Evolutionary conservation across 2,797 vertebrate species (phyloP).

Genomic region (Amblyopsis hoosieri): DNA sequence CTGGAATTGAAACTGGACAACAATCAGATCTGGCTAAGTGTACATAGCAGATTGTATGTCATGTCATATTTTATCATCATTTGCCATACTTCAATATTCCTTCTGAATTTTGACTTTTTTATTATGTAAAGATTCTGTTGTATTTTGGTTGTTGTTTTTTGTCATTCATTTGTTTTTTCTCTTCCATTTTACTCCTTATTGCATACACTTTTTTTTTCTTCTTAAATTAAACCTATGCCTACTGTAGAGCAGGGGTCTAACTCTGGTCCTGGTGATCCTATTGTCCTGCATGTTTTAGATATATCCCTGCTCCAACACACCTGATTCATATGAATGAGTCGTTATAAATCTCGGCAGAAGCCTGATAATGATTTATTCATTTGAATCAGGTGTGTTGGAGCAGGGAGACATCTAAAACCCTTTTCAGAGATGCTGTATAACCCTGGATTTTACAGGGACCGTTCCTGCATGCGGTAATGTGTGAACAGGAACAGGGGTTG

Average conservation of each 20-base stretch:
- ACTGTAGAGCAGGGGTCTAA: conserved; percentile 4
- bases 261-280: no score
- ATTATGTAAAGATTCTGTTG: conserved; percentile 77
- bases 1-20: conserved; percentile 58
- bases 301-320: no score
- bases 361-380: no score
- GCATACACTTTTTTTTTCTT: conserved; percentile 68
- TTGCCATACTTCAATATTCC: conserved; percentile 71
- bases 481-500: no score
- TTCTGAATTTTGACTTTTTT: conserved; percentile 60
- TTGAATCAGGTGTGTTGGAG: no score
- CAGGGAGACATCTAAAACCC: no score
- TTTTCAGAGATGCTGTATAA: no score
- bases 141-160: conserved; percentile 63
- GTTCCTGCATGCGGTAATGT: no score
- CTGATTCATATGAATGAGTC: no score
- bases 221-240: conserved; percentile 12
- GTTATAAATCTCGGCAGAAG: no score
- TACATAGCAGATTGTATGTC: conserved; percentile 75
- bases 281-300: no score
- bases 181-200: conserved; percentile 62
- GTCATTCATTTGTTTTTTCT: conserved; percentile 49
- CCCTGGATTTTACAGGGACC: no score
- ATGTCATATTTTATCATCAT: conserved; percentile 67
- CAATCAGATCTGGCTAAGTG: conserved; percentile 72